Conservation (phyloP, 1,140 invertebrate species). For the Micrasema longulum region DNA sequence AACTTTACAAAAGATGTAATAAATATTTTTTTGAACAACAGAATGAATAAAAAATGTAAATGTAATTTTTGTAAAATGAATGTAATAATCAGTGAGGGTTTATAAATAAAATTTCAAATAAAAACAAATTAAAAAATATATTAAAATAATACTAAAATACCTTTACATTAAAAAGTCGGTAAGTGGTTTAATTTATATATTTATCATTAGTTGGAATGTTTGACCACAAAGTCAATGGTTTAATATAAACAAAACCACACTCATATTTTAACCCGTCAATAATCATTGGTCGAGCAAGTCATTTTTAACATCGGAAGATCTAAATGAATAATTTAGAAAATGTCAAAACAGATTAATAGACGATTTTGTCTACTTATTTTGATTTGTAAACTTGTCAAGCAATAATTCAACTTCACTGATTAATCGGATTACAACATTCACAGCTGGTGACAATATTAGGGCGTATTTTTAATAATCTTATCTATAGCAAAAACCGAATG, state of each 20-base stretch:
- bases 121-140: no score
- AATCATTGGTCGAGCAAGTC: neutral
- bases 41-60: no score
- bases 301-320: neutral
- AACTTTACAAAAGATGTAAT: no score
- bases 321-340: neutral
- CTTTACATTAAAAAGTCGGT: no score
- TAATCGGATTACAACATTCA: neutral
- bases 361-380: neutral
- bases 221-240: neutral
- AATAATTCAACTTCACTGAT: neutral
- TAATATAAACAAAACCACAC: neutral
- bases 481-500: conserved; percentile 2
- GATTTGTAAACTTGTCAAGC: neutral
- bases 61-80: no score
- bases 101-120: no score
- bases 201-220: no score
- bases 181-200: neutral
- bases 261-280: neutral
- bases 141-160: no score
- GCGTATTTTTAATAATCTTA: conserved; percentile 11
- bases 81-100: no score
- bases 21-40: no score
- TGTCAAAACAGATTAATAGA: neutral
- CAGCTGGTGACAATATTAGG: neutral